A percentile compares a stretch with the other conserved stretches of the same genome.
Evolutionary conservation across 1,140 invertebrate species (phyloP).

Genomic region (Formica selysi): DNA sequence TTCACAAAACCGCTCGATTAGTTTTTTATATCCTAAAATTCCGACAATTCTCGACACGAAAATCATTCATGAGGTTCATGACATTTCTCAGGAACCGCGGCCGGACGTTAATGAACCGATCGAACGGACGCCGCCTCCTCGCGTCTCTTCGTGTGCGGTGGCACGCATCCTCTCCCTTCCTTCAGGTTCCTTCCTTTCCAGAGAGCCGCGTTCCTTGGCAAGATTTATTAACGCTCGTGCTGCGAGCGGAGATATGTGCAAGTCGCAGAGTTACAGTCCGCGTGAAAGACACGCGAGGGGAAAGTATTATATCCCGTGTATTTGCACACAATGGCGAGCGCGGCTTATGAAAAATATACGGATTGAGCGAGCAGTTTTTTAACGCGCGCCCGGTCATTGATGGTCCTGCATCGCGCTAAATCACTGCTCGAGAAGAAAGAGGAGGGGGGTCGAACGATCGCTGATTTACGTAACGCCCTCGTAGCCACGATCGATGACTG

Average conservation of each 20-base stretch:
- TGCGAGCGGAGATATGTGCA: slow-evolving; percentile 26
- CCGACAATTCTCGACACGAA: background rate
- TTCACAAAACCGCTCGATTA: background rate
- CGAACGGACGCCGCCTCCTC: slow-evolving; percentile 44
- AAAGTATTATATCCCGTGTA: slow-evolving; percentile 39
- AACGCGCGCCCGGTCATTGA: slow-evolving; percentile 9
- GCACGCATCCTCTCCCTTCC: slow-evolving; percentile 19
- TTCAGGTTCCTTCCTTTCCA: slow-evolving; percentile 27
- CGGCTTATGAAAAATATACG: slow-evolving; percentile 55
- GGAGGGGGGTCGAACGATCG: background rate
- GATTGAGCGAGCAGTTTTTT: slow-evolving; percentile 48
- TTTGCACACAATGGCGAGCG: slow-evolving; percentile 58
- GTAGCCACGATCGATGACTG: background rate
- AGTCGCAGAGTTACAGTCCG: slow-evolving; percentile 27
- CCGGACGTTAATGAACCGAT: slow-evolving; percentile 68
- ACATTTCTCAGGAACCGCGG: slow-evolving; percentile 21
- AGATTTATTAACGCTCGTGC: slow-evolving; percentile 58
- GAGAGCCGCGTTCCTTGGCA: slow-evolving; percentile 11
- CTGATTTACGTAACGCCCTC: background rate
- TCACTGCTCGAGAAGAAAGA: background rate
- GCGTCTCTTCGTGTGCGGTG: slow-evolving; percentile 55
- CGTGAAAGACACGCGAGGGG: slow-evolving; percentile 35
- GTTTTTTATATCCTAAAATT: background rate
- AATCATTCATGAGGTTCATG: background rate
- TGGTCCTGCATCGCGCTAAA: background rate